A percentile compares a stretch with the other conserved stretches of the same genome.
Conservation (phyloP, 2,797 vertebrate species). For the Poliocrania exsul region DNA sequence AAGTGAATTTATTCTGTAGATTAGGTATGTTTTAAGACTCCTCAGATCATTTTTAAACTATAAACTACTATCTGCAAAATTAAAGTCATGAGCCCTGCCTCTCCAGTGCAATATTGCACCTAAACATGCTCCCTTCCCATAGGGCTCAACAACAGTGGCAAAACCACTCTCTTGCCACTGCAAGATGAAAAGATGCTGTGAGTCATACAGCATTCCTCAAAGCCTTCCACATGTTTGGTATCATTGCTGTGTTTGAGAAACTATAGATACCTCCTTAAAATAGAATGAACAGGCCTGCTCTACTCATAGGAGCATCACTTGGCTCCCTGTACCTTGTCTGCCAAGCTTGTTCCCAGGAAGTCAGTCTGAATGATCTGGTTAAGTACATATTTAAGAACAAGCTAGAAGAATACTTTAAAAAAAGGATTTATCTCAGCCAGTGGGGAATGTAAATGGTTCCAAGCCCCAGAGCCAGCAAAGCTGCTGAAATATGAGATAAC, state of each 20-base stretch:
- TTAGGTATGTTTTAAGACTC: not conserved
- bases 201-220: not conserved
- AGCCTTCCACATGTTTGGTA: not conserved
- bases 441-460: not conserved
- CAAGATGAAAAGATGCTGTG: not conserved
- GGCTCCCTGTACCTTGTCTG: not conserved
- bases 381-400: slow-evolving; percentile 4
- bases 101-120: rapidly evolving
- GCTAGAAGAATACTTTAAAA: not conserved
- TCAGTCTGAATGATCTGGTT: not conserved
- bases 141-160: rapidly evolving
- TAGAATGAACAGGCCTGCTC: not conserved
- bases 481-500: slow-evolving; percentile 55
- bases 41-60: not conserved
- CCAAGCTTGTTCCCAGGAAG: not conserved
- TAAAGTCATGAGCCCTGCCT: not conserved
- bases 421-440: not conserved
- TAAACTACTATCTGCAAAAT: not conserved
- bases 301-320: not conserved
- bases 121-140: rapidly evolving
- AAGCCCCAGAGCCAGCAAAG: slow-evolving; percentile 20
- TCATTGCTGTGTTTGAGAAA: not conserved
- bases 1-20: not conserved
- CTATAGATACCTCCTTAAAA: not conserved
- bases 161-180: not conserved